Conservation (phyloP, 2,113 vertebrate genomes). For the Mionectes macconnelli region DNA sequence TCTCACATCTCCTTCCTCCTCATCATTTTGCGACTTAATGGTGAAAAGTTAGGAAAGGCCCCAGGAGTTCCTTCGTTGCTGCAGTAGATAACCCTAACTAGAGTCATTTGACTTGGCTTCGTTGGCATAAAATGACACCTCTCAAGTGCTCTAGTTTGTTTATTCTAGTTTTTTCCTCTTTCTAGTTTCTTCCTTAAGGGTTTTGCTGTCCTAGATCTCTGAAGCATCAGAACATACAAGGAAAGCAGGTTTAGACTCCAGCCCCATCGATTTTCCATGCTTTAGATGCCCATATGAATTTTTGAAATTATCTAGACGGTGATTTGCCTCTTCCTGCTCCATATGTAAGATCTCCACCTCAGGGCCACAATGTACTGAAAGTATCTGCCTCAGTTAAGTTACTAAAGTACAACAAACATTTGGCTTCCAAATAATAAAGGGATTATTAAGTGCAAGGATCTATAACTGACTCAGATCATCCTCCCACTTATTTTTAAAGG, state of each 20-base stretch:
- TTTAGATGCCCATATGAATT: not conserved
- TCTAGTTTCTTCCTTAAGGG: not conserved
- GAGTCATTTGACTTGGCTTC: not conserved
- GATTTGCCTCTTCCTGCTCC: slow-evolving; percentile 1
- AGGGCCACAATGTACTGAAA: not conserved
- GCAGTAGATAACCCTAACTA: not conserved
- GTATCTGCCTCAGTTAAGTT: not conserved
- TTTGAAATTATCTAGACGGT: not conserved
- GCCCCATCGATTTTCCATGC: not conserved
- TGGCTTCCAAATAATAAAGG: not conserved
- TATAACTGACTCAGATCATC: not conserved
- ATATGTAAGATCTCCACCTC: not conserved
- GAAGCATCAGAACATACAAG: not conserved
- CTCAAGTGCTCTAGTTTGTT: not conserved
- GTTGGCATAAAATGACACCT: not conserved
- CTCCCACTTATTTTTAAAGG: not conserved
- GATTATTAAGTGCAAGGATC: not conserved
- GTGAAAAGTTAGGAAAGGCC: not conserved
- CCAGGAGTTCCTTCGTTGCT: not conserved
- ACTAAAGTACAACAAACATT: not conserved
- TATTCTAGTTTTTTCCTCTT: not conserved
- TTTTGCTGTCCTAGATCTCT: not conserved
- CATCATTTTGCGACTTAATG: not conserved
- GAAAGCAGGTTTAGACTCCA: not conserved
- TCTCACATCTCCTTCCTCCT: not conserved